Percentiles rank a stretch among this genome's conserved stretches.
Conservation (phyloP, 2,888 invertebrate species). For the Agrochola circellaris region DNA sequence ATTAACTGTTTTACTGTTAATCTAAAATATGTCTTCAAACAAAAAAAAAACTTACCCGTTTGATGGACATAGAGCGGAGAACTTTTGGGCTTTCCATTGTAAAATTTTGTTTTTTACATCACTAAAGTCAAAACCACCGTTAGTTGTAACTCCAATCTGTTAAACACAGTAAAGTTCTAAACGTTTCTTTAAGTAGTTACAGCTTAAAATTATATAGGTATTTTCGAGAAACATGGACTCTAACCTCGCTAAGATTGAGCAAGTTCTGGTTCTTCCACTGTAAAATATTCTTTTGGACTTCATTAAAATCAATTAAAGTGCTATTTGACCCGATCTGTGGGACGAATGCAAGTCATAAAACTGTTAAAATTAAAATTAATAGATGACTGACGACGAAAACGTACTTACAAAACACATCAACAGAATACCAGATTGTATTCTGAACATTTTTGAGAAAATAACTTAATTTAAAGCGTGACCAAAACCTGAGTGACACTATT, state of each 20-base stretch:
- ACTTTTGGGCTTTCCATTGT: slow-evolving; percentile 88
- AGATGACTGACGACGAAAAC: slow-evolving; percentile 32
- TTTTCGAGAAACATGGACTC: slow-evolving; percentile 58
- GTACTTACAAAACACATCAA: slow-evolving; percentile 77
- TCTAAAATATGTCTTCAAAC: background rate
- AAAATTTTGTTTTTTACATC: slow-evolving; percentile 88
- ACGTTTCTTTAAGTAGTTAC: background rate
- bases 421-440: slow-evolving; percentile 74
- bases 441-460: slow-evolving; percentile 67
- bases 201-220: background rate
- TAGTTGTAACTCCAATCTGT: slow-evolving; percentile 82
- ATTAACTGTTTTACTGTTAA: background rate
- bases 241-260: slow-evolving; percentile 86
- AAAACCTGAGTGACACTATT: slow-evolving; percentile 43
- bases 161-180: slow-evolving; percentile 42
- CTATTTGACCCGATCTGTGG: slow-evolving; percentile 82
- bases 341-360: slow-evolving; percentile 54
- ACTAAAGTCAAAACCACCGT: slow-evolving; percentile 86
- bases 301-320: slow-evolving; percentile 83
- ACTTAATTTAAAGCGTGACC: slow-evolving; percentile 10
- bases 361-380: slow-evolving; percentile 2
- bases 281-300: slow-evolving; percentile 84
- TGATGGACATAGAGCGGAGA: slow-evolving; percentile 84
- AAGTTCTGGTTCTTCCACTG: slow-evolving; percentile 85
- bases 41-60: slow-evolving; percentile 79